These are phyloP conservation scores for Procambarus clarkii DNA, from an alignment of 1,140 invertebrate genomes.

Conservation along the genomic window DNA sequence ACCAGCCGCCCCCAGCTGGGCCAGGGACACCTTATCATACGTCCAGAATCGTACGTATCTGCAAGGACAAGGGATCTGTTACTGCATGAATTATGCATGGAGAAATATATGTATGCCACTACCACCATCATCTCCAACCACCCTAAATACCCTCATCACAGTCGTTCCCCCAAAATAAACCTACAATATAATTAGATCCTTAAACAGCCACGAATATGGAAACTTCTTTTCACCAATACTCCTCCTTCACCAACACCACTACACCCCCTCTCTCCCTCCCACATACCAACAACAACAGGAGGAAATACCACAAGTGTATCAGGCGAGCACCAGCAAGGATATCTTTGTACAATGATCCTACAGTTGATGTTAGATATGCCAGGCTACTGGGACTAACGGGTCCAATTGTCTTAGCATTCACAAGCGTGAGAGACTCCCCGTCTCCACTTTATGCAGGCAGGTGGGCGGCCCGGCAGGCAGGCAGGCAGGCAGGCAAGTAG, in stretches of 20 bases:
- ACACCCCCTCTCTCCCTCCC: background rate
- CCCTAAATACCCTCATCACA: background rate
- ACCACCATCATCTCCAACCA: background rate
- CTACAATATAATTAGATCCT: background rate
- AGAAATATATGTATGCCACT: too few relatives aligned
- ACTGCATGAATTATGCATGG: too few relatives aligned
- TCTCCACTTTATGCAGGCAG: background rate
- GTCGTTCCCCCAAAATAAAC: background rate
- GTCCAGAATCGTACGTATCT: too few relatives aligned
- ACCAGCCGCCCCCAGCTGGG: too few relatives aligned
- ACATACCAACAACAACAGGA: too few relatives aligned
- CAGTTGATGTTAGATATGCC: constrained; percentile 25
- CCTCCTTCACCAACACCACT: background rate
- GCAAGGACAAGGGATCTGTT: too few relatives aligned
- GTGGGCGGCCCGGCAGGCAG: background rate
- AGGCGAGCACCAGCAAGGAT: background rate
- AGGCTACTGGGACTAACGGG: background rate
- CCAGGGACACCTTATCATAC: too few relatives aligned
- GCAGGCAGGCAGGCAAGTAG: background rate
- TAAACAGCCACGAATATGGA: background rate
- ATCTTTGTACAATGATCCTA: constrained; percentile 1
- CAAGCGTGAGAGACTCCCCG: background rate
- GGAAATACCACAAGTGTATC: background rate
- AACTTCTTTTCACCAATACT: background rate
- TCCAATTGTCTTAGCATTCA: constrained; percentile 32